These are phyloP conservation scores for Scaptodrosophila lebanonensis DNA, from an alignment of 1,140 invertebrate genomes.

Conservation along the genomic window DNA sequence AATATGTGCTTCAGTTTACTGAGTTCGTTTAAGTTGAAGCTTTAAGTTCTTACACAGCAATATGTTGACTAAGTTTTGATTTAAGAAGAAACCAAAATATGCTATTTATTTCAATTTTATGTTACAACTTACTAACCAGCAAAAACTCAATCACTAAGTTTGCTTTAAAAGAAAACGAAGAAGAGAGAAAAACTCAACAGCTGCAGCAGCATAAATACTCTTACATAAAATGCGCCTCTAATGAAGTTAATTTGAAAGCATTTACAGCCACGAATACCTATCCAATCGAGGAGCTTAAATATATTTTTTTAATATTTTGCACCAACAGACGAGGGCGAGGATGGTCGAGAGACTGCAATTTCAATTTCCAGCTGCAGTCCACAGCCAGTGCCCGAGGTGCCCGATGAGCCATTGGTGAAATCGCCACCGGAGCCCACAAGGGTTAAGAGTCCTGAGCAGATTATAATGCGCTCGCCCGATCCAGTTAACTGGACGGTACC, in stretches of 20 bases:
- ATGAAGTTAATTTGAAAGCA: conserved; percentile 20
- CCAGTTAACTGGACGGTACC: conserved; percentile 96
- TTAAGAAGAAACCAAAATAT: conserved; percentile 26
- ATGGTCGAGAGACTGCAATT: conserved; percentile 72
- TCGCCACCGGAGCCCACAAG: conserved; percentile 93
- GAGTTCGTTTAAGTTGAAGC: conserved; percentile 32
- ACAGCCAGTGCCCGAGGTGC: conserved; percentile 72
- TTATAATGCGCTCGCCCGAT: conserved; percentile 92
- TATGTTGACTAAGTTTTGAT: conserved; percentile 16
- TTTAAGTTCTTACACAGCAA: conserved; percentile 5
- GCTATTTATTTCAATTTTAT: conserved; percentile 33
- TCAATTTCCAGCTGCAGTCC: conserved; percentile 76
- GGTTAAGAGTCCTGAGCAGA: conserved; percentile 94
- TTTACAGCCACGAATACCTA: too few species aligned
- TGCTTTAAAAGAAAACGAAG: conserved; percentile 40
- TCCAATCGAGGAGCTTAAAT: neutral
- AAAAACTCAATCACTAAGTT: conserved; percentile 63
- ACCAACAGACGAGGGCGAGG: conserved; percentile 69
- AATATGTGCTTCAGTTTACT: conserved; percentile 43
- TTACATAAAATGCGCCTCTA: conserved; percentile 50
- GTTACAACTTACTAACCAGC: conserved; percentile 63
- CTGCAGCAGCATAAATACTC: conserved; percentile 47
- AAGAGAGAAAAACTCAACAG: conserved; percentile 33
- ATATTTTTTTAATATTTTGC: conserved; percentile 42
- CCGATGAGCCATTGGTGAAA: conserved; percentile 86